A percentile compares a stretch with the other conserved stretches of the same genome.
Conservation (phyloP, 2,797 vertebrate species). For the Spheniscus humboldti region DNA sequence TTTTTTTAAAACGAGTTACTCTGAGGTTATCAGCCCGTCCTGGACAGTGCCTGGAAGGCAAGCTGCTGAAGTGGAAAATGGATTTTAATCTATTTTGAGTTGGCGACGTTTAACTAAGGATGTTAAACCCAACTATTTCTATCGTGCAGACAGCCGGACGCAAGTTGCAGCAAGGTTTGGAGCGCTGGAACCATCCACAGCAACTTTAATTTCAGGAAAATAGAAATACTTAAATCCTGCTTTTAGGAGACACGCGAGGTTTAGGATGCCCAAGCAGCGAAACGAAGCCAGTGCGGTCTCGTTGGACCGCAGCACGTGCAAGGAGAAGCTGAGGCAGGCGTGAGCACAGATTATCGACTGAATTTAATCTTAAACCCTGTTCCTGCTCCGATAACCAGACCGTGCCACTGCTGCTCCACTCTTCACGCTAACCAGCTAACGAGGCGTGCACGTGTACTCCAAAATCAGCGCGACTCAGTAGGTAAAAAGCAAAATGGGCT, state of each 20-base stretch:
- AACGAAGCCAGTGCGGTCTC: not conserved
- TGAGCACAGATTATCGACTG: rapidly evolving
- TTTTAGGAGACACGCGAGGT: not conserved
- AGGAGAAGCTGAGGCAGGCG: not conserved
- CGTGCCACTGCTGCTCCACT: rapidly evolving
- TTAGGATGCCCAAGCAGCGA: not conserved
- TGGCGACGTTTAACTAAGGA: not conserved
- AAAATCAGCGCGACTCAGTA: rapidly evolving
- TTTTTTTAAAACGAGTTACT: not conserved
- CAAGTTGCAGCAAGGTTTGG: not conserved
- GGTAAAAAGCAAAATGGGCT: not conserved
- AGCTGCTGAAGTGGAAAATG: not conserved
- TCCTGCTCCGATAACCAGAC: not conserved
- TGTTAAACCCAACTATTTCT: not conserved
- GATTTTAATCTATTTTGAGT: not conserved
- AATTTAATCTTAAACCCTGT: not conserved
- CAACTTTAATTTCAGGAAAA: not conserved
- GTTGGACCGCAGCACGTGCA: rapidly evolving
- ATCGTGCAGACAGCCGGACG: rapidly evolving
- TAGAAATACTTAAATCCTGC: too few relatives aligned
- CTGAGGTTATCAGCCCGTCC: not conserved
- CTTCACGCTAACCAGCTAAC: not conserved
- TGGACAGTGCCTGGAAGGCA: not conserved
- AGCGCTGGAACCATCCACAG: not conserved
- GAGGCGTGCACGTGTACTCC: rapidly evolving